Percentiles rank a stretch among this genome's conserved stretches.
phyloP scores from a whole-genome alignment of 2,888 invertebrate genomes.

The Cataglyphis livida region DNA sequence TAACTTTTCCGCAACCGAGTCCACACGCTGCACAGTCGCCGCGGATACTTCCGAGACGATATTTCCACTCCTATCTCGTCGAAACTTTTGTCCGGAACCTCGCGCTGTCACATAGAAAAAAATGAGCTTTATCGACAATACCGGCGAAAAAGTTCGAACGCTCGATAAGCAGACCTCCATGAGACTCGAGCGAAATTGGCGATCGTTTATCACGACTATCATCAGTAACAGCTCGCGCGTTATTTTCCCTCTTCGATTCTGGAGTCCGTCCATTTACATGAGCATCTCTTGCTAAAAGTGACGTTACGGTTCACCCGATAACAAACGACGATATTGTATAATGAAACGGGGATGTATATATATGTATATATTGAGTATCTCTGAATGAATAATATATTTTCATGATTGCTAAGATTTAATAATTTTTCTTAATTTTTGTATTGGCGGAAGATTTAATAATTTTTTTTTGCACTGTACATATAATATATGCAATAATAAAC shows the following conservation, averaged over 20 bases:
- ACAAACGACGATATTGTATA: not conserved
- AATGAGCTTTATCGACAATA: slow-evolving; percentile 68
- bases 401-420: not conserved
- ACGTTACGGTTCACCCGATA: slow-evolving; percentile 11
- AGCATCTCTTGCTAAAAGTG: slow-evolving; percentile 21
- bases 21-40: slow-evolving; percentile 38
- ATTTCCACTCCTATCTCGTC: slow-evolving; percentile 64
- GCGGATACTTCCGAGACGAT: slow-evolving; percentile 57
- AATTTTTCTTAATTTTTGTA: not conserved
- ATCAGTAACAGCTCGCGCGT: slow-evolving; percentile 10
- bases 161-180: slow-evolving; percentile 55
- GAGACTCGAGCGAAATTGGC: slow-evolving; percentile 48
- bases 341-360: not conserved
- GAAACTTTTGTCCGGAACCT: slow-evolving; percentile 65
- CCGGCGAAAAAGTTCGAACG: slow-evolving; percentile 43
- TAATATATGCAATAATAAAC: not conserved
- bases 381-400: not conserved
- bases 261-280: slow-evolving; percentile 43
- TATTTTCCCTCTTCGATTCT: slow-evolving; percentile 25
- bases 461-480: not conserved
- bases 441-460: not conserved
- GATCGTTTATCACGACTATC: slow-evolving; percentile 50
- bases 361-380: not conserved
- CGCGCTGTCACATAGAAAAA: slow-evolving; percentile 51
- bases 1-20: slow-evolving; percentile 69